Percentiles rank a stretch among this genome's conserved stretches.
Conservation (phyloP, 2,113 vertebrate species). For the Hystrix cristata region DNA sequence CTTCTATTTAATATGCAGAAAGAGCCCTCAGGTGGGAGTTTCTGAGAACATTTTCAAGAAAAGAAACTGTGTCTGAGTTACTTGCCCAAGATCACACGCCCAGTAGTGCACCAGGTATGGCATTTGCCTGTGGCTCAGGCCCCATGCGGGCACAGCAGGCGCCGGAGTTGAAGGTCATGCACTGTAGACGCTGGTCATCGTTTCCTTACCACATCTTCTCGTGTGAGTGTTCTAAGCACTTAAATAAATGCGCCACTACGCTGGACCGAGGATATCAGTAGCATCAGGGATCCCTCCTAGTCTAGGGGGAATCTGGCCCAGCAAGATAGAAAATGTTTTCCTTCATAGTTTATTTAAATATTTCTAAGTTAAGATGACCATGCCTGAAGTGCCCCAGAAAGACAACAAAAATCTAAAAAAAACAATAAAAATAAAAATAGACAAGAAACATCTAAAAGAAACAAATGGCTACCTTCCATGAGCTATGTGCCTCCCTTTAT, state of each 20-base stretch:
- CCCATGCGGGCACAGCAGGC: neutral
- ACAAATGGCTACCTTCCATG: neutral
- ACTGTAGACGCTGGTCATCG: neutral
- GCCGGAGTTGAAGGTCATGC: neutral
- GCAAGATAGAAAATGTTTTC: slow-evolving; percentile 61
- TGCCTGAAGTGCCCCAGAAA: slow-evolving; percentile 56
- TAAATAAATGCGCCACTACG: neutral
- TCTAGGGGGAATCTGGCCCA: neutral
- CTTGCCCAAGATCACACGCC: neutral
- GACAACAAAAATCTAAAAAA: slow-evolving; percentile 21
- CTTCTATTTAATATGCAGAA: neutral
- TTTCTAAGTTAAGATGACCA: slow-evolving; percentile 61
- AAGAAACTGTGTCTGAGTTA: neutral
- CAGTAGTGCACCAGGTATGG: neutral
- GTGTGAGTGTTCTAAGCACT: neutral
- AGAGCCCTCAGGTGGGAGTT: neutral
- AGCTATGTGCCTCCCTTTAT: slow-evolving; percentile 59
- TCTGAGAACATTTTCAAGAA: neutral
- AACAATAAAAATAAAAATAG: too few species aligned
- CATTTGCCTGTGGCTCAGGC: fast-evolving
- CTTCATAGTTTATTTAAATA: slow-evolving; percentile 64
- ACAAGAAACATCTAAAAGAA: neutral
- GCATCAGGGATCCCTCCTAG: slow-evolving; percentile 34
- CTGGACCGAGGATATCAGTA: neutral
- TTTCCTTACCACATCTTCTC: neutral